Evolutionary conservation across 2,888 invertebrate genomes (phyloP), one percentile per base, ranked within the genome.

Genomic region (Rotaria sp.): DNA sequence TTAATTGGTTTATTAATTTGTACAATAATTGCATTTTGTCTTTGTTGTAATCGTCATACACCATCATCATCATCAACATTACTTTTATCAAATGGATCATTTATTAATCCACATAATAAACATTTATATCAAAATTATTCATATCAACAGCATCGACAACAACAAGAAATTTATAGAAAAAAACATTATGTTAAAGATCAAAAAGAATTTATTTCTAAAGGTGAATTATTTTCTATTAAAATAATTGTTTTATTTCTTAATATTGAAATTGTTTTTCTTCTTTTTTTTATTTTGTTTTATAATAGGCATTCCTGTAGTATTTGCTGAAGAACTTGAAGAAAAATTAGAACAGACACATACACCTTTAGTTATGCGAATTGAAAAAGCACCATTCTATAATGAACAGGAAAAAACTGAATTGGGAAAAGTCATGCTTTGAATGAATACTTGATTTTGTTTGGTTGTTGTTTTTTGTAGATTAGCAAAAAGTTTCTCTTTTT

Each of bases 41-140:
- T 80, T 45, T 80, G 80, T 45, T 80, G 45, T 45, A 80, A 80
- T 45, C 41, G 80, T 11, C 80, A 26, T 45, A 45, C 80, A 80
- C 45, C 80, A 45, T 80, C 80, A 80, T 80, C 80, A n/a, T 80
- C 80, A 13, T 80, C 80, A 26, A 80, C 80, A 80, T 80, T 80
- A n/a, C n/a, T 80, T 26, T 80, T 80, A 80, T n/a, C 80, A n/a
- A 80, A n/a, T 80, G 80, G 80, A 45, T 24, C 45, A 15, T n/a
- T 24, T 45, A n/a, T 26, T n/a, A 45, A 24, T 80, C 80, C 80
- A 45, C 45, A 45, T n/a, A 80, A 80, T n/a, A 41, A 80, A 45
- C 38, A 45, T 45, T 45, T 45, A 10, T 45, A 80, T 45, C 38
- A 75, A 26, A 41, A 41, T 75, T 74, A 74, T 38, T 38, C 30